Evolutionary conservation across 2,113 vertebrate genomes (phyloP), one percentile per base, ranked within the genome.

Genomic region (Dicerorhinus sumatrensis): DNA sequence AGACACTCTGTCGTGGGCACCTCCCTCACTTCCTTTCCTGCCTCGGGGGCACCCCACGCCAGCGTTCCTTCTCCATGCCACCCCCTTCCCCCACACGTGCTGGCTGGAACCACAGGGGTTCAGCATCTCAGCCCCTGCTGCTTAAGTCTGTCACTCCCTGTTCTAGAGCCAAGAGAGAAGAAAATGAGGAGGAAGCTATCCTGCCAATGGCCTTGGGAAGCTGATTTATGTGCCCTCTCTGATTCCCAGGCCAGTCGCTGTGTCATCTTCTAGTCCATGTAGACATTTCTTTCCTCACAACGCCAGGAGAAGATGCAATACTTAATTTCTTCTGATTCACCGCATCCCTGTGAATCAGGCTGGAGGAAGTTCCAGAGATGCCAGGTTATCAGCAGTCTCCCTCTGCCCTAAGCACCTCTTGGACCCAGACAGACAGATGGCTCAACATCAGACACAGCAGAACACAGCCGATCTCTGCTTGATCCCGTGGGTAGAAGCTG

Each of bases 111-210:
- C 76, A n/a, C 6, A 36, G 18, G 58, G 17, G 13, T 36, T 73
- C 51, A 12, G 21, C 21, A 8, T 42, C 62, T 48, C 46, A 54
- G 62, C 75, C 25, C 69, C 79, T 48, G 60, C 46, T 48, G 48
- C 73, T 63, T 21, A 14, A 17, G 23, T n/a, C 91, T 67, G 77
- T 69, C 91, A 27, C 21, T 33, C 21, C n/a, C 54, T 86, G 23
- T 85, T 69, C 79, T 62, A 63, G 63, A 97, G 51, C 83, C 21
- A 51, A 54, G 65, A 80, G 46, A 94, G 79, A 46, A 83, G 65
- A 58, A 25, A 70, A n/a, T 0, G 21, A 92, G 51, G 48, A 14
- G 0, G 77, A 69, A 77, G 16, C 33, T 23, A 0, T 29, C 20
- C 81, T 20, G 42, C 79, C 33, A 17, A 0, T 2, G 76, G 60